Conservation (phyloP, 2,888 invertebrate genomes). For the Phalangium opilio region DNA sequence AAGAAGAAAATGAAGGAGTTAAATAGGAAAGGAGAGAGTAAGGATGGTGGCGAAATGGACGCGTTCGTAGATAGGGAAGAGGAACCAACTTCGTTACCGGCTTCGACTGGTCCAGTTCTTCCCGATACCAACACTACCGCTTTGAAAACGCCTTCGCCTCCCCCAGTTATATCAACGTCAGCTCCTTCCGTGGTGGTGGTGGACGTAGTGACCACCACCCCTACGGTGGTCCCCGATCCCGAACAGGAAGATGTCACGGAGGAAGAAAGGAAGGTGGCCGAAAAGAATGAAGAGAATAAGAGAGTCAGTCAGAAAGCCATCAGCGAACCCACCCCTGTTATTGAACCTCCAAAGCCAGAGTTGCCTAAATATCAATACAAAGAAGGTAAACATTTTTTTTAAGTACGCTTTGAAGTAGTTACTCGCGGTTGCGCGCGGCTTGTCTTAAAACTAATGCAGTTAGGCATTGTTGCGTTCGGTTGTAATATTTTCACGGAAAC, state of each 20-base stretch:
- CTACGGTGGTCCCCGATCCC: conserved; percentile 6
- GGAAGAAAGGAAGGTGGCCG: conserved; percentile 15
- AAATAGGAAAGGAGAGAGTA: conserved; percentile 16
- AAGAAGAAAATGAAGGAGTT: conserved; percentile 15
- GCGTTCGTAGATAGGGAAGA: conserved; percentile 16
- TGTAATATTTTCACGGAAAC: no score
- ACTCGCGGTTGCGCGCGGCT: no score
- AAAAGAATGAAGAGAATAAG: conserved; percentile 17
- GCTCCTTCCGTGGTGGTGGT: conserved; percentile 9
- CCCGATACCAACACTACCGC: neutral
- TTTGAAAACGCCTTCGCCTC: no score
- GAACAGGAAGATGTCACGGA: conserved; percentile 5
- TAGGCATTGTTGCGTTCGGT: no score
- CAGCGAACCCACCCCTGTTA: no score
- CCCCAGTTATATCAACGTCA: no score
- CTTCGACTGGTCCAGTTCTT: neutral
- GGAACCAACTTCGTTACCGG: neutral
- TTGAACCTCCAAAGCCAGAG: no score
- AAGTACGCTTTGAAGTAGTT: no score
- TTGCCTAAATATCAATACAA: no score
- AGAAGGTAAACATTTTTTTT: no score
- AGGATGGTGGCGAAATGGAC: conserved; percentile 20
- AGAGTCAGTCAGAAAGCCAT: conserved; percentile 8
- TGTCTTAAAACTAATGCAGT: no score
- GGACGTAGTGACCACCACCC: conserved; percentile 17